These are phyloP conservation scores for Carcina quercana DNA, from an alignment of 2,888 invertebrate genomes.

Conservation along the genomic window DNA sequence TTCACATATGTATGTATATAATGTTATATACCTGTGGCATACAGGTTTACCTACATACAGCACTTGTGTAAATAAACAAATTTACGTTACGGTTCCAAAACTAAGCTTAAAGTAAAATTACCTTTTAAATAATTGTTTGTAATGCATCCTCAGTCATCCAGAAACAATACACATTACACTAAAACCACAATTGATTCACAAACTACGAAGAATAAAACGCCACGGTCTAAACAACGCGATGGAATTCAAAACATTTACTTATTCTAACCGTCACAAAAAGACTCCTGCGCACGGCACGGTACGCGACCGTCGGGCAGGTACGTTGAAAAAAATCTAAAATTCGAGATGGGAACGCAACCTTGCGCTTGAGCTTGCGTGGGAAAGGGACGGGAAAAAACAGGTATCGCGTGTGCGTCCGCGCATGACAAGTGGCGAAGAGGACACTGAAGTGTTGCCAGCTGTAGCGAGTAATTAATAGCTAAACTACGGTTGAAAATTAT, in stretches of 20 bases:
- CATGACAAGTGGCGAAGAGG: constrained; percentile 23
- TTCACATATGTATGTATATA: too few species aligned
- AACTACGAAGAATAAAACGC: constrained; percentile 20
- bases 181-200: constrained; percentile 28
- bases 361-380: constrained; percentile 31
- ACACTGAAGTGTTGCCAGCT: too few species aligned
- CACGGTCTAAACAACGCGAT: constrained; percentile 15
- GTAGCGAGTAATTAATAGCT: too few species aligned
- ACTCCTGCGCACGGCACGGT: constrained; percentile 12
- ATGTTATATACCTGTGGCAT: too few species aligned
- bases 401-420: constrained; percentile 22
- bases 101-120: constrained; percentile 21
- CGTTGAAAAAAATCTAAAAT: constrained; percentile 48
- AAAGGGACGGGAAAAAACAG: constrained; percentile 31
- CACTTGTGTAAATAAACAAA: constrained; percentile 7
- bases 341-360: constrained; percentile 33
- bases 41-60: too few species aligned
- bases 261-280: constrained; percentile 14
- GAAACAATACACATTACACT: constrained; percentile 32
- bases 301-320: constrained; percentile 40
- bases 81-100: too few species aligned
- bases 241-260: constrained; percentile 23
- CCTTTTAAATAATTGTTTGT: constrained; percentile 65
- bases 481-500: too few species aligned
- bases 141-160: constrained; percentile 52